Evolutionary conservation across 2,113 vertebrate genomes (phyloP).

Genomic region (Pollachius pollachius): DNA sequence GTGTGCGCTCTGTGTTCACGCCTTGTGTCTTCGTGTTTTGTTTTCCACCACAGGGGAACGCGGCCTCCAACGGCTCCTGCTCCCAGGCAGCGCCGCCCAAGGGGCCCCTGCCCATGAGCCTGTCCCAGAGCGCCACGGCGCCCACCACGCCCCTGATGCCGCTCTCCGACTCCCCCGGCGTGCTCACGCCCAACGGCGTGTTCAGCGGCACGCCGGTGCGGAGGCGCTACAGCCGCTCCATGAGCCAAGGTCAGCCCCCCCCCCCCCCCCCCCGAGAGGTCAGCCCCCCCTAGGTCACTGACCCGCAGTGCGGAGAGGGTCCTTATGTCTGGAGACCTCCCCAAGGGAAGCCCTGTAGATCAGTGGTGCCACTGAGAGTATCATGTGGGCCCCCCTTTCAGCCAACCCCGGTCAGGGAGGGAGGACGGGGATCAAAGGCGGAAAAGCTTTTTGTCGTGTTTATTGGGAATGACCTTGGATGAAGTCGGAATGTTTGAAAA

Average conservation of each 20-base stretch:
- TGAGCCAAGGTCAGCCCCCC: constrained; percentile 86
- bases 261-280: neutral
- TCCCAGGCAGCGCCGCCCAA: constrained; percentile 85
- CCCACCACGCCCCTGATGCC: constrained; percentile 92
- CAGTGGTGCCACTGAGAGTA: too few relatives aligned
- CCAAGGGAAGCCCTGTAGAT: too few relatives aligned
- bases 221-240: constrained; percentile 91
- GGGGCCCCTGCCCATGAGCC: constrained; percentile 85
- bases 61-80: constrained; percentile 87
- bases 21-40: neutral
- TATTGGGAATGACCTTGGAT: too few relatives aligned
- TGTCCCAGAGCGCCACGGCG: constrained; percentile 94
- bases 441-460: too few relatives aligned
- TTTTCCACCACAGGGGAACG: constrained; percentile 78
- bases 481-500: too few relatives aligned
- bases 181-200: constrained; percentile 91
- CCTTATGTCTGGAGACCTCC: too few relatives aligned
- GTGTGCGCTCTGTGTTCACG: too few relatives aligned
- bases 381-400: too few relatives aligned
- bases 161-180: constrained; percentile 85
- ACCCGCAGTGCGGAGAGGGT: too few relatives aligned
- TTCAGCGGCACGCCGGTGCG: constrained; percentile 88
- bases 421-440: too few relatives aligned
- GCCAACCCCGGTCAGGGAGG: too few relatives aligned
- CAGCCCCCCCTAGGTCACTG: too few relatives aligned